Conservation (phyloP, 2,888 invertebrate genomes). For the Erebia aethiops region DNA sequence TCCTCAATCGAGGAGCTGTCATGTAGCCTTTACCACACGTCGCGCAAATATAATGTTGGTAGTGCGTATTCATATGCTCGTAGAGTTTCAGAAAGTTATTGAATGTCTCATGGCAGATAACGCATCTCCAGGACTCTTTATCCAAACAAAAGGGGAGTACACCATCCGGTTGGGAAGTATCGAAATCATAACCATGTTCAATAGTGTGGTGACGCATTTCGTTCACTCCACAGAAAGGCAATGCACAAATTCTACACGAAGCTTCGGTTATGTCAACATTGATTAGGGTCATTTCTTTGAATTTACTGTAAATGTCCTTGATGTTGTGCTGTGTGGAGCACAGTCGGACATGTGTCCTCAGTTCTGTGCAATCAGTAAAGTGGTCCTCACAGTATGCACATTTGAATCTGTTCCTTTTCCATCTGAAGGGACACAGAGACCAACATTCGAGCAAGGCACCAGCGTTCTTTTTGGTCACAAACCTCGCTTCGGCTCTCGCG, state of each 20-base stretch:
- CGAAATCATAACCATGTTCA: conserved; percentile 61
- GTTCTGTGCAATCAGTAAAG: conserved; percentile 61
- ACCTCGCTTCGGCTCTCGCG: conserved; percentile 65
- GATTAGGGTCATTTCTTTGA: conserved; percentile 73
- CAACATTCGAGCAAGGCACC: conserved; percentile 67
- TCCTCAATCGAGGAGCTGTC: conserved; percentile 70
- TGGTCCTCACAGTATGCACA: conserved; percentile 72
- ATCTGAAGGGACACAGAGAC: conserved; percentile 69
- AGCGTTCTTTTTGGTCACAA: conserved; percentile 72
- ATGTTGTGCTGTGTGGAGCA: conserved; percentile 59
- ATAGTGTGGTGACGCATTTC: conserved; percentile 65
- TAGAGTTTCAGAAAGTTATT: conserved; percentile 74
- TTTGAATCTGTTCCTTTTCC: conserved; percentile 71
- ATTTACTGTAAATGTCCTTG: conserved; percentile 72
- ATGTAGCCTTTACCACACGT: conserved; percentile 75
- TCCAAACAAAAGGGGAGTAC: conserved; percentile 67
- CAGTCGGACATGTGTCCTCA: conserved; percentile 61
- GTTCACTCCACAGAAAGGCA: conserved; percentile 51
- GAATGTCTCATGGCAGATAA: conserved; percentile 64
- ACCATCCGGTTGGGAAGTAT: conserved; percentile 66
- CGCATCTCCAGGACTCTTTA: conserved; percentile 69
- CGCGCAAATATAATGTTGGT: conserved; percentile 74
- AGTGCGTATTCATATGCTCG: conserved; percentile 75
- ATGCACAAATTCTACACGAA: conserved; percentile 58
- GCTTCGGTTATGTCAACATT: conserved; percentile 69